phyloP scores from a whole-genome alignment of 2,888 invertebrate genomes.

The Galeruca laticollis region DNA sequence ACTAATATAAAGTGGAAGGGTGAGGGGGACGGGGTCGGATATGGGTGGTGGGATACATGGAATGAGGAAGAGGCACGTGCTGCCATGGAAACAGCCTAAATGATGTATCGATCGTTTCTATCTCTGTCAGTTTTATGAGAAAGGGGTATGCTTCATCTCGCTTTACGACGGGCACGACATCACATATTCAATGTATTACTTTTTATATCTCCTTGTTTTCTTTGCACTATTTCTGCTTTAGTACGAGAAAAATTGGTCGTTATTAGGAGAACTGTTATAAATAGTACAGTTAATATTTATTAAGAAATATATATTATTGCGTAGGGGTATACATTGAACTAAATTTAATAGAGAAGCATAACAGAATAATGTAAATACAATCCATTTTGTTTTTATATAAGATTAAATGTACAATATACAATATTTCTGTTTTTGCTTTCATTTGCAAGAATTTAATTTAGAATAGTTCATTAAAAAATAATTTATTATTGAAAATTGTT shows the following conservation, averaged over 20 bases:
- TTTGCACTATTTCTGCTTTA: slow-evolving; percentile 44
- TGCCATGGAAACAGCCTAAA: slow-evolving; percentile 70
- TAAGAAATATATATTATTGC: too few species aligned
- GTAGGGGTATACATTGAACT: too few species aligned
- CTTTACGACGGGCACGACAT: slow-evolving; percentile 63
- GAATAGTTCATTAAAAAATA: too few species aligned
- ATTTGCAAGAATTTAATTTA: too few species aligned
- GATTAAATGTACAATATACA: too few species aligned
- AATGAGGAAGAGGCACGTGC: slow-evolving; percentile 66
- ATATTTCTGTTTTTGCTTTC: too few species aligned
- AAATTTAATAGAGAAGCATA: too few species aligned
- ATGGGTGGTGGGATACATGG: slow-evolving; percentile 54
- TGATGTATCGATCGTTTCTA: slow-evolving; percentile 67
- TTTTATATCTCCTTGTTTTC: slow-evolving; percentile 57
- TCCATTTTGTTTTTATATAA: too few species aligned
- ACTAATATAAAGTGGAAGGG: slow-evolving; percentile 63
- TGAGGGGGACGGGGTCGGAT: slow-evolving; percentile 49
- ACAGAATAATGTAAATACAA: too few species aligned
- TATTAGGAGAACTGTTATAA: not conserved
- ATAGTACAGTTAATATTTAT: not conserved
- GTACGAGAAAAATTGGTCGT: slow-evolving; percentile 31
- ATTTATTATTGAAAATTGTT: too few species aligned
- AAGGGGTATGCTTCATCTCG: slow-evolving; percentile 27
- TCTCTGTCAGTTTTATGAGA: slow-evolving; percentile 60
- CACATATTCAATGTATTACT: slow-evolving; percentile 69